Base-by-base conservation (phyloP, 2,797 vertebrate genomes). In the Acanthurus leucopareius region DNA sequence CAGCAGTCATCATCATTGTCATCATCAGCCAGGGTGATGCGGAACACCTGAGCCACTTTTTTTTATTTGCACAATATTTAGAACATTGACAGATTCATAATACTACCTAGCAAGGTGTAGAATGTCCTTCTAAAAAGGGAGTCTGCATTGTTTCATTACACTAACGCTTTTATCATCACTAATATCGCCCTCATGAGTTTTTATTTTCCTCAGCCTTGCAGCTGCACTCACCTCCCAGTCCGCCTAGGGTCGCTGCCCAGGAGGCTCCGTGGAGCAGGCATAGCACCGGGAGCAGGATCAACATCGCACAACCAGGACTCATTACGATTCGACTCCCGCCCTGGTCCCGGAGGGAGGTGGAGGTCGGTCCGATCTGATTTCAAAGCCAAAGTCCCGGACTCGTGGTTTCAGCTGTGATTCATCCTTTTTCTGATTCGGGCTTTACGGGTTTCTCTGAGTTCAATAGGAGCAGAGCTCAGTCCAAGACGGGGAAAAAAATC, bases 331-430 rank as follows among this genome's bases (percentile, higher is more conserved):
- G 74, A 69, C 44, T 84, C 54, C 70, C 63, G 75, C 80, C 67
- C 80, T 17, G 78, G 42, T 73, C 68, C 87, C 20, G 69, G 20
- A 42, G 16, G 11, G 42, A 20, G 72, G 48, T 28, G 67, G 52
- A 71, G 66, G 42, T 89, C 71, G 58, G 80, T 69, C 67, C 61
- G 44, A 48, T 77, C 49, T 20, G 75, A 79, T 80, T 73, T 69
- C 44, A 88, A 71, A 83, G 77, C 84, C 73, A 66, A 68, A 78
- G 63, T 84, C 75, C 86, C 4, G 48, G 22, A 63, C 75, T 70
- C 51, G 62, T 71, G 69, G 48, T 85, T 84, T 94, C 93, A 95
- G 86, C 90, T 89, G 86, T 66, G 65, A 45, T 5, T 78, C 93
- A 94, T 94, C 80, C 79, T 92, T 69, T 28, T 72, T 69, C 53